phyloP scores from a whole-genome alignment of 2,113 vertebrate species.

The Varanus komodoensis region DNA sequence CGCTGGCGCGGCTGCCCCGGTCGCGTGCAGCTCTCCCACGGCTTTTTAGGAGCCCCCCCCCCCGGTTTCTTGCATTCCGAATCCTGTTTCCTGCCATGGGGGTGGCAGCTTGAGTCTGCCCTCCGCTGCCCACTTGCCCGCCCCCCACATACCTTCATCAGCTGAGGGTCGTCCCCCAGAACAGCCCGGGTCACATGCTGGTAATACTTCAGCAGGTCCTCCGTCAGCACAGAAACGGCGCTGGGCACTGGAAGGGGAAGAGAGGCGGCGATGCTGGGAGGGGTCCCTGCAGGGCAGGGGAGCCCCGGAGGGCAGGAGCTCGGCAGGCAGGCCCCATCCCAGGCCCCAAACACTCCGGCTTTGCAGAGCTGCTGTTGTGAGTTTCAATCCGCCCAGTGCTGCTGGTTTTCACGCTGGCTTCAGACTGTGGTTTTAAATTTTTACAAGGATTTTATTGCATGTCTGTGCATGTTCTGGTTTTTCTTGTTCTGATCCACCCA shows the following conservation, averaged over 20 bases:
- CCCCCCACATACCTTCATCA: slow-evolving; percentile 85
- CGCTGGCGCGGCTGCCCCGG: too few species aligned
- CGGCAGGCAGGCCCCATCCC: neutral
- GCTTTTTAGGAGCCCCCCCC: too few species aligned
- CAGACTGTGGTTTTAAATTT: too few species aligned
- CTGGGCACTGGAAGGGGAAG: slow-evolving; percentile 79
- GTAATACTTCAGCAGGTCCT: slow-evolving; percentile 93
- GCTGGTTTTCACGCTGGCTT: too few species aligned
- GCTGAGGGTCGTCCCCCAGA: slow-evolving; percentile 89
- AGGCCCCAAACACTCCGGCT: neutral
- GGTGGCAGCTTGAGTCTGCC: neutral
- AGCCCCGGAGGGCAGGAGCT: neutral
- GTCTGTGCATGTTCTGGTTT: too few species aligned
- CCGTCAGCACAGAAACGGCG: slow-evolving; percentile 88
- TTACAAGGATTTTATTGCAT: too few species aligned
- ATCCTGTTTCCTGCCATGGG: neutral
- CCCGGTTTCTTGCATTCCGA: too few species aligned
- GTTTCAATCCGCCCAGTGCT: neutral
- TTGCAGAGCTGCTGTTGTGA: neutral
- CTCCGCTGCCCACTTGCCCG: neutral
- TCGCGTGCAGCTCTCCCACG: too few species aligned
- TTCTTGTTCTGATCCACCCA: too few species aligned
- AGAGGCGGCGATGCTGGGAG: neutral
- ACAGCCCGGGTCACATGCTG: slow-evolving; percentile 91
- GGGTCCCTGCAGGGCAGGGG: fast-evolving